Conservation (phyloP, 2,113 vertebrate species). For the Pitta sordida region DNA sequence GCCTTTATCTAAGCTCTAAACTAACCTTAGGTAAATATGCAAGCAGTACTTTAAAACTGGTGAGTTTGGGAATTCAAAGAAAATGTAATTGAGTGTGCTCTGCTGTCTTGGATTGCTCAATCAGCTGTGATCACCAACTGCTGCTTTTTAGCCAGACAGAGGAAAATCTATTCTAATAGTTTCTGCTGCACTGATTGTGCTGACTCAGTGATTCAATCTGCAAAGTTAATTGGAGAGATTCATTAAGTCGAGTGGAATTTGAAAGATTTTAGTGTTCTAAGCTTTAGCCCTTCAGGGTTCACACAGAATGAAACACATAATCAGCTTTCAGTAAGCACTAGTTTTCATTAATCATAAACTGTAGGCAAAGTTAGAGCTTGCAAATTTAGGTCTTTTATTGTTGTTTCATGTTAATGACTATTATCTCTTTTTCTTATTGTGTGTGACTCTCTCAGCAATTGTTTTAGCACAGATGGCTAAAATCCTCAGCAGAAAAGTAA, state of each 20-base stretch:
- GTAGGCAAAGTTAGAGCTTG: constrained; percentile 61
- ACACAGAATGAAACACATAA: constrained; percentile 62
- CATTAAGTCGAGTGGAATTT: constrained; percentile 60
- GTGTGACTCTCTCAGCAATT: constrained; percentile 44
- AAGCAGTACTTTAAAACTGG: not conserved
- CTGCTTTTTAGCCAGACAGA: not conserved
- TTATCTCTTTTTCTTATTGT: constrained; percentile 50
- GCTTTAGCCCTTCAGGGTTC: constrained; percentile 40
- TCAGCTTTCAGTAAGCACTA: constrained; percentile 64
- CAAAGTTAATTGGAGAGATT: constrained; percentile 59
- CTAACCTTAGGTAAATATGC: not conserved
- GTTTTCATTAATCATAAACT: constrained; percentile 72
- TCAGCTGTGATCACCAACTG: not conserved
- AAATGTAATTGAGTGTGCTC: not conserved
- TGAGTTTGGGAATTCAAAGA: not conserved
- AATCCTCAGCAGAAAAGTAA: constrained; percentile 62
- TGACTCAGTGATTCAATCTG: constrained; percentile 54
- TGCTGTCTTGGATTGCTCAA: not conserved
- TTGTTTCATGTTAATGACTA: constrained; percentile 67
- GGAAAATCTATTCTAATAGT: constrained; percentile 32
- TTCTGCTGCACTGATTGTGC: constrained; percentile 50
- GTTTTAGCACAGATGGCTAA: constrained; percentile 62
- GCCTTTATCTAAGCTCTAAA: not conserved
- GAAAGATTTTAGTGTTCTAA: constrained; percentile 59
- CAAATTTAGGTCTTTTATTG: constrained; percentile 64